Conservation (phyloP, 2,888 invertebrate species). For the Epinotia demarniana region DNA sequence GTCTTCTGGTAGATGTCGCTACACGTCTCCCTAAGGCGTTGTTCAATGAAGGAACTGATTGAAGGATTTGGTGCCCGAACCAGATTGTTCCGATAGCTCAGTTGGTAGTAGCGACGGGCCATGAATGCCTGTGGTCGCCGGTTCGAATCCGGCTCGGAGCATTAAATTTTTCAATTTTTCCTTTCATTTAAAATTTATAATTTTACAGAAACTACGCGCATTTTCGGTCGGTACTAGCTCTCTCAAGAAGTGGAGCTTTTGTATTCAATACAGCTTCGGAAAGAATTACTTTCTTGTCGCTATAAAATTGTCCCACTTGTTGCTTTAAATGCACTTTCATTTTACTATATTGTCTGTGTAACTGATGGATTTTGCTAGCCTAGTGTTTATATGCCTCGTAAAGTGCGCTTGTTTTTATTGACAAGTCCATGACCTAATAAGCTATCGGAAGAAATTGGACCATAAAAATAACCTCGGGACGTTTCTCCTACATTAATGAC, state of each 20-base stretch:
- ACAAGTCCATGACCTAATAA: constrained; percentile 28
- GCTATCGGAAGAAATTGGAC: constrained; percentile 34
- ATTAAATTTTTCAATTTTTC: too few species aligned
- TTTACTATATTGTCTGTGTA: constrained; percentile 34
- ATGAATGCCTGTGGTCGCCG: too few species aligned
- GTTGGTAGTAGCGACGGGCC: too few species aligned
- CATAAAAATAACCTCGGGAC: constrained; percentile 31
- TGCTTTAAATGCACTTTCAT: constrained; percentile 45
- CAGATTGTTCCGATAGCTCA: too few species aligned
- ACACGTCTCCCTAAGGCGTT: too few species aligned
- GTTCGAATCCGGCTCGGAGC: too few species aligned
- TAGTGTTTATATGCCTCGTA: constrained; percentile 33
- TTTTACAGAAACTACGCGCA: constrained; percentile 16
- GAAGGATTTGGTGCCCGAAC: too few species aligned
- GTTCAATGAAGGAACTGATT: too few species aligned
- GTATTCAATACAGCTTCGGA: constrained; percentile 45
- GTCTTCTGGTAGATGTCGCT: too few species aligned
- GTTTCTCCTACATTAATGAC: constrained; percentile 41
- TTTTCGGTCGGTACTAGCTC: constrained; percentile 19
- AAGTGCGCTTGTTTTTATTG: constrained; percentile 35
- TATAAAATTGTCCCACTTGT: constrained; percentile 44
- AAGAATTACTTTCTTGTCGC: constrained; percentile 44
- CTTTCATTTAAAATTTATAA: too few species aligned
- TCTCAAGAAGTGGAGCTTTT: constrained; percentile 25
- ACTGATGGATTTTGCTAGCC: constrained; percentile 14